phyloP scores from a whole-genome alignment of 2,113 vertebrate species.

The Edolisoma coerulescens region DNA sequence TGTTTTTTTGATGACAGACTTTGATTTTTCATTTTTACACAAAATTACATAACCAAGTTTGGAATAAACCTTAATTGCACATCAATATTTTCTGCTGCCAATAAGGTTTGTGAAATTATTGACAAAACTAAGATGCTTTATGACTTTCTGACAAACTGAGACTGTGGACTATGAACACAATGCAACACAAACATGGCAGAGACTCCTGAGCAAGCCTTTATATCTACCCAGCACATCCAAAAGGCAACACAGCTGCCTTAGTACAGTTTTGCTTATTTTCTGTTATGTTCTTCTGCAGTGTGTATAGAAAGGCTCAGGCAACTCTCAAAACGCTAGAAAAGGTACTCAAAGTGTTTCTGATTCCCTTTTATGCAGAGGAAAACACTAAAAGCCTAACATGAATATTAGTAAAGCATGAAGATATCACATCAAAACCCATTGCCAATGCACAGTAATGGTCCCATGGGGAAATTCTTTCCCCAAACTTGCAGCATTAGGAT shows the following conservation, averaged over 20 bases:
- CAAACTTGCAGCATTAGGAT: not conserved
- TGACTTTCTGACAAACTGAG: not conserved
- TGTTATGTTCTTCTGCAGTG: not conserved
- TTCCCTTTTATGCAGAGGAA: not conserved
- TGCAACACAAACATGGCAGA: not conserved
- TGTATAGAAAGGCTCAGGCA: not conserved
- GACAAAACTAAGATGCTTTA: not conserved
- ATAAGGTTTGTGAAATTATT: not conserved
- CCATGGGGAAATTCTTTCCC: not conserved
- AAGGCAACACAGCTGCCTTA: not conserved
- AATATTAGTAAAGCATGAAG: not conserved
- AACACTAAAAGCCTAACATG: not conserved
- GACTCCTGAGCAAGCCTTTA: not conserved
- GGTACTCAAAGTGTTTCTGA: not conserved
- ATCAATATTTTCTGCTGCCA: not conserved
- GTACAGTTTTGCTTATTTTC: not conserved
- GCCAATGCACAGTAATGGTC: not conserved
- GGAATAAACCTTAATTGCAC: not conserved
- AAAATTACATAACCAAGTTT: not conserved
- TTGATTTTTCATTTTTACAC: not conserved
- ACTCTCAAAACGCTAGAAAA: not conserved
- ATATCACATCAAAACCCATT: not conserved
- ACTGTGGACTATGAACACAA: rapidly evolving
- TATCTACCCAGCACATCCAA: not conserved
- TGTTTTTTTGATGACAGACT: not conserved